Conservation (phyloP, 2,888 invertebrate species). For the Junonia oenone region DNA sequence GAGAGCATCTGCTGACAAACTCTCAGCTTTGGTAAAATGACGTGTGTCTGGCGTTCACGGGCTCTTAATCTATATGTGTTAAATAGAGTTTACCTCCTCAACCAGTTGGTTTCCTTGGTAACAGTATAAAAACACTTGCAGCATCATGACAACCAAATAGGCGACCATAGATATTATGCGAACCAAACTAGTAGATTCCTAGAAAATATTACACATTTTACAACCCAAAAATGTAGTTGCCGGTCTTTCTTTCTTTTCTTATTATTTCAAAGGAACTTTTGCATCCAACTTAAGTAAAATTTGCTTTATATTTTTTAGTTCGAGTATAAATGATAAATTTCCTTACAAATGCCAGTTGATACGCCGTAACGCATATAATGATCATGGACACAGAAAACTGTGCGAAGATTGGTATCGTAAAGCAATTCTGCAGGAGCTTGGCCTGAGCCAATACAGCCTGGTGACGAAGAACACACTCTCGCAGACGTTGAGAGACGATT, state of each 20-base stretch:
- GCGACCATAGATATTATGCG: slow-evolving; percentile 48
- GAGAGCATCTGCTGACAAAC: too few relatives aligned
- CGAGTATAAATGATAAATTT: neutral
- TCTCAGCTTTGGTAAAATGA: too few relatives aligned
- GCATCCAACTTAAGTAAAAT: too few relatives aligned
- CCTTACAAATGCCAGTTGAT: slow-evolving; percentile 62
- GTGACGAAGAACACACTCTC: slow-evolving; percentile 40
- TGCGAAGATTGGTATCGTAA: slow-evolving; percentile 51
- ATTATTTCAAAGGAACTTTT: too few relatives aligned
- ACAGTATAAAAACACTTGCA: slow-evolving; percentile 67
- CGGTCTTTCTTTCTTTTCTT: too few relatives aligned
- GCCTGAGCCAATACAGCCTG: slow-evolving; percentile 44
- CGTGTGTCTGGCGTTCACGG: too few relatives aligned
- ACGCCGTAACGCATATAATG: slow-evolving; percentile 69
- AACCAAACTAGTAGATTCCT: slow-evolving; percentile 43
- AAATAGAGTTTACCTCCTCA: slow-evolving; percentile 46
- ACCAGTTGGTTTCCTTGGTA: slow-evolving; percentile 65
- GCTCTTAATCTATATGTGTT: neutral
- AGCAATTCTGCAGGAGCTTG: slow-evolving; percentile 45
- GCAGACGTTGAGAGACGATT: slow-evolving; percentile 35
- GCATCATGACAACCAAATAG: slow-evolving; percentile 53
- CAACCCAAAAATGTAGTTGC: too few relatives aligned
- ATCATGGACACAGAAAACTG: slow-evolving; percentile 63
- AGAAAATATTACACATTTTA: slow-evolving; percentile 7
- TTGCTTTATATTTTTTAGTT: too few relatives aligned